Base-by-base conservation (phyloP, 2,888 invertebrate species). In the Venusia cambrica region DNA sequence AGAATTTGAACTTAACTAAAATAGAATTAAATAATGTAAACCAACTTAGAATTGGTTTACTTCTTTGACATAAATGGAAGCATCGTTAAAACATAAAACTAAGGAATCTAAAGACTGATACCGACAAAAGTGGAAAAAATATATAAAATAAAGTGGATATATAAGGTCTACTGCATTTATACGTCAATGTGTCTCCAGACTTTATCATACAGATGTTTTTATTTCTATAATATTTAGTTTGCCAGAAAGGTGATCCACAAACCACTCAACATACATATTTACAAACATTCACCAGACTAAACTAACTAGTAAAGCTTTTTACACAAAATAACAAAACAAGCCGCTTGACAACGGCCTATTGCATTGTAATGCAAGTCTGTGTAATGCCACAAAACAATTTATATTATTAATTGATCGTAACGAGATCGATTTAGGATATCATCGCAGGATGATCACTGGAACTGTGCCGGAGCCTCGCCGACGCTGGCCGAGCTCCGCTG, bases 1-100 rank as follows among this genome's bases (percentile, higher is more conserved):
- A 63, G 72, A 78, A 78, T 64, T 71, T 61, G 62, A 73, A 76
- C 74, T 74, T 74, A 52, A 70, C 77, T 67, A 73, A 71, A 74
- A 78, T 76, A 77, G 62, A 75, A 67, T 72, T 72, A 72, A 70
- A 67, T 73, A 76, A 39, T 52, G 74, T 69, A 74, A 76, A 73
- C 64, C 85, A 75, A 87, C 87, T 85, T 83, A 68, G 48, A 84
- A 87, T 79, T 69, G 84, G 66, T 71, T 73, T 58, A 76, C 74
- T 72, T 87, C 87, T 87, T 87, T 87, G 87, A 87, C 85, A 87
- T 84, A 74, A 83, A 76, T 87, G 87, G 87, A 87, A 87, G 87
- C 87, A 87, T 85, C 78, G 79, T 83, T 81, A 35, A 28, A 35
- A 28, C 27, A 73, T 71, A 76, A 63, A 85, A 77, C 71, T 80